Evolutionary conservation across 2,797 vertebrate genomes (phyloP).

Genomic region (Liasis olivaceus): DNA sequence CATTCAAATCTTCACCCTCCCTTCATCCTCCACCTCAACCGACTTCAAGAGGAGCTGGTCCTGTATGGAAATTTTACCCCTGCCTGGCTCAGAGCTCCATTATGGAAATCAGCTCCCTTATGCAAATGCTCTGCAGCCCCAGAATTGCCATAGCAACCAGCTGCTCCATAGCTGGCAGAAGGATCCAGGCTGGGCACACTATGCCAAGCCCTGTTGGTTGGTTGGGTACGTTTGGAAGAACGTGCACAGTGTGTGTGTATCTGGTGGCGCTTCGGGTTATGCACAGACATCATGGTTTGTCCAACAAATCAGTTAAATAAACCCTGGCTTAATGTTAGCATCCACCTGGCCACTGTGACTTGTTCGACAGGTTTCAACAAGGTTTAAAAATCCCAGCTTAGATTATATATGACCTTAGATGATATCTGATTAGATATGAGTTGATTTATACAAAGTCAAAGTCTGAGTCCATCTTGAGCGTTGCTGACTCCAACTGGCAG

Average conservation of each 20-base stretch:
- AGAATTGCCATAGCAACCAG: slow-evolving; percentile 75
- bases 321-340: background rate
- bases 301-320: background rate
- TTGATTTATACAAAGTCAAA: background rate
- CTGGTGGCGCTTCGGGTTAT: background rate
- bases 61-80: slow-evolving; percentile 86
- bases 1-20: slow-evolving; percentile 86
- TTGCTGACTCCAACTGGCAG: background rate
- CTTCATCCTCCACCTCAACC: slow-evolving; percentile 73
- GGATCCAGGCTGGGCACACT: background rate
- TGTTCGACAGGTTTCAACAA: background rate
- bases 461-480: background rate
- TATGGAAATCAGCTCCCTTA: slow-evolving; percentile 93
- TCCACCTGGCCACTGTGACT: background rate
- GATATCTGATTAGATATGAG: background rate
- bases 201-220: background rate
- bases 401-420: background rate
- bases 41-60: slow-evolving; percentile 75
- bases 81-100: slow-evolving; percentile 81
- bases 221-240: background rate
- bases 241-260: background rate
- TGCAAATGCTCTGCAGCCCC: slow-evolving; percentile 85
- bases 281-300: background rate
- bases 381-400: background rate
- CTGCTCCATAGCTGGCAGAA: slow-evolving; percentile 46